Conservation (phyloP, 2,888 invertebrate species). For the Cheilosia scutellata region DNA sequence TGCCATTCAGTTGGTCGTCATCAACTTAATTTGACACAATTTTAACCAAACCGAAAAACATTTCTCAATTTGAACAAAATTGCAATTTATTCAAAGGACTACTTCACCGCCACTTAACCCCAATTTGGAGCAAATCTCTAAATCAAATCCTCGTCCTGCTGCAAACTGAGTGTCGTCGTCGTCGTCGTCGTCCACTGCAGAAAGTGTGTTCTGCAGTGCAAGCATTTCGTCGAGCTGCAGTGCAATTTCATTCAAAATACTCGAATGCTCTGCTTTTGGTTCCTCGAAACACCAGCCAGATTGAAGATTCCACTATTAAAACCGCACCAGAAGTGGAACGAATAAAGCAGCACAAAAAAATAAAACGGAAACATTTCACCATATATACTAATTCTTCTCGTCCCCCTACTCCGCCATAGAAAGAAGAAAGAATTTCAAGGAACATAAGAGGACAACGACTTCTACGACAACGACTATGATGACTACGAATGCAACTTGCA, state of each 20-base stretch:
- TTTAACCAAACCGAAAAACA: conserved; percentile 38
- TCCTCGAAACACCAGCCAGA: conserved; percentile 47
- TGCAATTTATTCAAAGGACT: conserved; percentile 73
- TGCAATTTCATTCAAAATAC: conserved; percentile 59
- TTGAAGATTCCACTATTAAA: conserved; percentile 66
- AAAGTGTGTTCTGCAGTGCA: conserved; percentile 51
- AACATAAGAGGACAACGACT: conserved; percentile 54
- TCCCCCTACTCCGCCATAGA: background rate
- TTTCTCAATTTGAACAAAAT: conserved; percentile 72
- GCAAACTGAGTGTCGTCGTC: conserved; percentile 27
- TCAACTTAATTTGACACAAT: conserved; percentile 72
- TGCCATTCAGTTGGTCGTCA: conserved; percentile 24
- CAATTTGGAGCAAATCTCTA: conserved; percentile 70
- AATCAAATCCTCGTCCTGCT: conserved; percentile 66
- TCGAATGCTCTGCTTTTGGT: conserved; percentile 36
- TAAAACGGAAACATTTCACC: conserved; percentile 17
- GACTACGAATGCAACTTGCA: conserved; percentile 48
- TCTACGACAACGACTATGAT: conserved; percentile 23
- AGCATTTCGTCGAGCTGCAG: conserved; percentile 56
- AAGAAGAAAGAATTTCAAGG: conserved; percentile 18
- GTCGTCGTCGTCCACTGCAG: conserved; percentile 44
- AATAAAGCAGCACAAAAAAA: conserved; percentile 3
- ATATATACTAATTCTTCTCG: conserved; percentile 9
- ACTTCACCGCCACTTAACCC: conserved; percentile 73
- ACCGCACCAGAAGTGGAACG: conserved; percentile 46